Evolutionary conservation across 1,140 invertebrate genomes (phyloP).

Genomic region (Penaeus chinensis): DNA sequence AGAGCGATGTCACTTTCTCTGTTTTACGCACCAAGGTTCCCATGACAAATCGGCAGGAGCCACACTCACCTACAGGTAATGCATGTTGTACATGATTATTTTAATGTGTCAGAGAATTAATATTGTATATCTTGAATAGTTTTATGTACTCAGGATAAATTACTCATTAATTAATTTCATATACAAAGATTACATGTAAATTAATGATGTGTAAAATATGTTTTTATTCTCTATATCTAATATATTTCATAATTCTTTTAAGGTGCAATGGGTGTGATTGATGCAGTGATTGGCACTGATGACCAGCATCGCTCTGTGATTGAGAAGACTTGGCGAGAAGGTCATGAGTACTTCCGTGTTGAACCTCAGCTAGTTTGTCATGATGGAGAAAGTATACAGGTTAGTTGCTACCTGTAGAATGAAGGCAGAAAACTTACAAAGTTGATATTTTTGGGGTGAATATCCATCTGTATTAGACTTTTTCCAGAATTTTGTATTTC

Average conservation of each 20-base stretch:
- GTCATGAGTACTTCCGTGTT: conserved; percentile 81
- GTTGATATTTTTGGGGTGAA: no score
- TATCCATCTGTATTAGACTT: no score
- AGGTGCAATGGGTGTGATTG: conserved; percentile 63
- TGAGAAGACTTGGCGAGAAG: conserved; percentile 83
- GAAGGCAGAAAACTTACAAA: neutral
- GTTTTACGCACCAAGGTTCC: conserved; percentile 79
- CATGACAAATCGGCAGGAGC: conserved; percentile 64
- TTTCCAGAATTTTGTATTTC: no score
- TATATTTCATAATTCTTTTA: neutral
- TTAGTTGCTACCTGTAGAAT: conserved; percentile 63
- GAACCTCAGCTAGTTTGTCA: conserved; percentile 85
- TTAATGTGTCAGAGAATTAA: no score
- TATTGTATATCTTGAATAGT: no score
- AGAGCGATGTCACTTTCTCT: conserved; percentile 88
- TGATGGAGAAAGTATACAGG: conserved; percentile 95
- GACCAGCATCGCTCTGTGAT: conserved; percentile 74
- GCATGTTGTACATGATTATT: no score
- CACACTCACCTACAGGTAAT: conserved; percentile 52
- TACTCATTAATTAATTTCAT: no score
- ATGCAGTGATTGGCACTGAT: conserved; percentile 64
- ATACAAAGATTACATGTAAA: no score
- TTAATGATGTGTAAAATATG: neutral
- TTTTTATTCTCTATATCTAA: neutral
- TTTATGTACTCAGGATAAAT: no score